Evolutionary conservation across 2,113 vertebrate genomes (phyloP).

Genomic region (Zonotrichia leucophrys): DNA sequence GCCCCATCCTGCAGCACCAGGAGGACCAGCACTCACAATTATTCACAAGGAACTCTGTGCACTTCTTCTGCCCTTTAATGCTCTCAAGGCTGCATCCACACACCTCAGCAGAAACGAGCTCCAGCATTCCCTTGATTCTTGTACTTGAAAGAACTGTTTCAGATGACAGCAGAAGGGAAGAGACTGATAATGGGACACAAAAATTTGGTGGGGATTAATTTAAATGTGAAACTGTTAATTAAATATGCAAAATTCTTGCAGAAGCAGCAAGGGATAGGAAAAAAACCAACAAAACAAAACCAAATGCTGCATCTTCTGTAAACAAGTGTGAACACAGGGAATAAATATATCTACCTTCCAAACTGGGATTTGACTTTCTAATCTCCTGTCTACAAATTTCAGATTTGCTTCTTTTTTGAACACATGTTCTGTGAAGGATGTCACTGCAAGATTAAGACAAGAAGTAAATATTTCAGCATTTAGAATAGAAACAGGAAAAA

Average conservation of each 20-base stretch:
- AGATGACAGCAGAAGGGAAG: not conserved
- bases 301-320: not conserved
- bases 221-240: not conserved
- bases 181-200: not conserved
- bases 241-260: not conserved
- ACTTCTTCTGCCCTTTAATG: not conserved
- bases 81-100: not conserved
- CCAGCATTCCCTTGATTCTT: not conserved
- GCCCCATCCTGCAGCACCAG: not conserved
- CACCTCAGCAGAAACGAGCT: not conserved
- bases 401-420: not conserved
- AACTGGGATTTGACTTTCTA: not conserved
- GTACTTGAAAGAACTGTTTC: not conserved
- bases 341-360: not conserved
- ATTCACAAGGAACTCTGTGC: not conserved
- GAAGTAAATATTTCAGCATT: conserved; percentile 1
- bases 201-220: not conserved
- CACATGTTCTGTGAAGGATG: not conserved
- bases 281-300: not conserved
- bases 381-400: not conserved
- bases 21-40: not conserved
- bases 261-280: not conserved
- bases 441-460: not conserved
- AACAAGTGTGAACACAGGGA: not conserved
- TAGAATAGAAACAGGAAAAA: not conserved